Percentiles rank a stretch among this genome's conserved stretches.
phyloP scores from a whole-genome alignment of 2,113 vertebrate genomes.

The western clawed frog (Xenopus tropicalis) region UCB_Xtro_10.0 CM004444.2:56827001-56827500 shows the following conservation, averaged over 20 bases:
- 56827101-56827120: conserved; percentile 94
- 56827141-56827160: conserved; percentile 92
- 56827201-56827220: conserved; percentile 99
- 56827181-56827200: conserved; percentile 98
- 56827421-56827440: too few relatives aligned
- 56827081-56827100: conserved; percentile 68
- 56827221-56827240: conserved; percentile 98
- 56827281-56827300: conserved; percentile 96
- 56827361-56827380: too few relatives aligned
- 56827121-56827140: conserved; percentile 94
- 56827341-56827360: too few relatives aligned
- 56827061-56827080: too few relatives aligned
- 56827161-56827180: conserved; percentile 94
- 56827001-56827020: too few relatives aligned
- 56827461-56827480: too few relatives aligned
- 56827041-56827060: too few relatives aligned
- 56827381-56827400: too few relatives aligned
- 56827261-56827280: conserved; percentile 98
- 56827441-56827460: too few relatives aligned
- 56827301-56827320: conserved; percentile 98
- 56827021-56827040: too few relatives aligned
- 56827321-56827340: conserved; percentile 13
- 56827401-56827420: too few relatives aligned
- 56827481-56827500: too few relatives aligned
- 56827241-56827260: conserved; percentile 98